phyloP scores from a whole-genome alignment of 2,797 vertebrate species.

The Astyanax mexicanus region DNA sequence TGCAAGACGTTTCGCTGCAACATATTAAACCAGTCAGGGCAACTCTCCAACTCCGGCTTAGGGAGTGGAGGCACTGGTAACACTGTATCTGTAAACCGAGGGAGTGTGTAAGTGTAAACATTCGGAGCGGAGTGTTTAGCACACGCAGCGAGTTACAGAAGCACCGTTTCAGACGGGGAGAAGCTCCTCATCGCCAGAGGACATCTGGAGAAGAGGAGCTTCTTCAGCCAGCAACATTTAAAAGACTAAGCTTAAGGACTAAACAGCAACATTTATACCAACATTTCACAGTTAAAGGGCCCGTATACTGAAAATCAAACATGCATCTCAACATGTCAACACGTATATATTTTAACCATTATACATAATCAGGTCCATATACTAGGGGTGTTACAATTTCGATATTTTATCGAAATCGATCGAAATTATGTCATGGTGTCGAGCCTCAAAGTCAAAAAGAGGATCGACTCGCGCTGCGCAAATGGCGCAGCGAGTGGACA shows the following conservation, averaged over 20 bases:
- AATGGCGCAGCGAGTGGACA: too few species aligned
- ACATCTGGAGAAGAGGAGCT: neutral
- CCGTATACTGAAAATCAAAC: too few species aligned
- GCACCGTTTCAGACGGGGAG: neutral
- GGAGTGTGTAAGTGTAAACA: conserved; percentile 27
- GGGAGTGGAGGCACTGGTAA: conserved; percentile 9
- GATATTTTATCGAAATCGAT: too few species aligned
- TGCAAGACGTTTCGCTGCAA: neutral
- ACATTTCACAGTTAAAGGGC: too few species aligned
- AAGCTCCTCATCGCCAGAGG: neutral
- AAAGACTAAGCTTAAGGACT: neutral
- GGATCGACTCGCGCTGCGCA: too few species aligned
- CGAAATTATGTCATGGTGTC: too few species aligned
- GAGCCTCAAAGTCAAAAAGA: too few species aligned
- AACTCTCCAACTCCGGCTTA: neutral
- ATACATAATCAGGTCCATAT: too few species aligned
- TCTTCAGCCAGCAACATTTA: neutral
- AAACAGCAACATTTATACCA: neutral
- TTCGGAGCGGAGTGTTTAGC: neutral
- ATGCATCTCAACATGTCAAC: too few species aligned
- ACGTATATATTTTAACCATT: too few species aligned
- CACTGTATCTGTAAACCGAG: conserved; percentile 17
- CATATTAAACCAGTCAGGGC: neutral
- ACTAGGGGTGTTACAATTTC: too few species aligned
- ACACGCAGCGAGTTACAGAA: neutral